Evolutionary conservation across 2,113 vertebrate genomes (phyloP).

Genomic region (Odocoileus hemionus): DNA sequence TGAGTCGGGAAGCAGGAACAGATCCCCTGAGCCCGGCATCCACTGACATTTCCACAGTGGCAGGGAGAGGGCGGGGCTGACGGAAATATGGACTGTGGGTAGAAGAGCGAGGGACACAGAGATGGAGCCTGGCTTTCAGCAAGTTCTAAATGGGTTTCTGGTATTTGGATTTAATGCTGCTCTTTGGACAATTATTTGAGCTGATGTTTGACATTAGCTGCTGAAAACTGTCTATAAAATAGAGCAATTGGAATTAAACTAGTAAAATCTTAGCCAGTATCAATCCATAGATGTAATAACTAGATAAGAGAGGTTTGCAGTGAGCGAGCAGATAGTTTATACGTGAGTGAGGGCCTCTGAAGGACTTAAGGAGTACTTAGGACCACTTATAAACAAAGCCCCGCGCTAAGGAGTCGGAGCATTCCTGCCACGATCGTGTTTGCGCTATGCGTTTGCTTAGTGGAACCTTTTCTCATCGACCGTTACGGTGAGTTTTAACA

Average conservation of each 20-base stretch:
- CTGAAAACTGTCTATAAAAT: conserved; percentile 43
- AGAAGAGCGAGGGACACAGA: neutral
- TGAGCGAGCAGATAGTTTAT: conserved; percentile 10
- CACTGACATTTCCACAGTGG: neutral
- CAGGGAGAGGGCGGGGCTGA: neutral
- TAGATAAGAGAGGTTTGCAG: conserved; percentile 23
- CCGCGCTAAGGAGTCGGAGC: conserved; percentile 50
- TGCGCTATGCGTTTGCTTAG: conserved; percentile 55
- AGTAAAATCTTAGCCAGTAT: conserved; percentile 35
- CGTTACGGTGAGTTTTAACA: conserved; percentile 60
- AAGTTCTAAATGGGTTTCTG: conserved; percentile 11
- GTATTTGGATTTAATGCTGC: neutral
- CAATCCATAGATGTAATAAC: conserved; percentile 46
- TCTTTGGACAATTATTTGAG: conserved; percentile 37
- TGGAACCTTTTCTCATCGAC: conserved; percentile 44
- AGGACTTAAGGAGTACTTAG: conserved; percentile 65
- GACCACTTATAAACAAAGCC: conserved; percentile 58
- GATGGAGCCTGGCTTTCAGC: neutral
- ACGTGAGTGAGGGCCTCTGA: conserved; percentile 33
- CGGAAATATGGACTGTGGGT: neutral
- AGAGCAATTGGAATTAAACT: conserved; percentile 40
- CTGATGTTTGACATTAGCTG: conserved; percentile 43
- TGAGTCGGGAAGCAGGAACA: neutral
- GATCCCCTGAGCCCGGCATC: neutral
- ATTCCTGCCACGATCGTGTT: conserved; percentile 49